Evolutionary conservation across 2,888 invertebrate species (phyloP), one percentile per base, ranked within the genome.

Genomic region (Tenodera sinensis): DNA sequence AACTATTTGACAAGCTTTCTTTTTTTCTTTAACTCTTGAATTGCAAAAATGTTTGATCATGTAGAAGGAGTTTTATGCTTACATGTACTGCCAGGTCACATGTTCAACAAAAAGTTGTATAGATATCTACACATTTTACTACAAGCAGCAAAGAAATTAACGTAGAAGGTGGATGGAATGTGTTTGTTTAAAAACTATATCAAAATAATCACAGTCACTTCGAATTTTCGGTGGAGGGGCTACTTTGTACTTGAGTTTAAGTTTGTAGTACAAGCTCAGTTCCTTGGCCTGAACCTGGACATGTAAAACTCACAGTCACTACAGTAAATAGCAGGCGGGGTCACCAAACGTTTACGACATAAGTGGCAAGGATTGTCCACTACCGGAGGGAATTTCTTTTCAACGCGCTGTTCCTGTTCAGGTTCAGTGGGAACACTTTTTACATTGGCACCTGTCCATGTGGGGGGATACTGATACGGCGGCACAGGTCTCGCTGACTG

Each of bases 251-350:
- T 71, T 71, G 20, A 71, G 20, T 71, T 71, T 71, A 20, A 71
- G 20, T 71, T 20, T 25, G 25, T 20, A 71, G 54, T 71, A 71
- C 25, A 71, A 71, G 54, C 8, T 87, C 87, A 95, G 92, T 95
- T 94, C 91, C 95, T 95, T 84, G 96, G 96, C 92, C 96, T 96
- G 93, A 97, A 97, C 92, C 97, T 95, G 90, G 97, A 97, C 96
- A 98, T 97, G 92, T 98, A 98, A 94, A 97, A 98, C 92, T 98
- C 97, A 93, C 98, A 98, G 93, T 98, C 98, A 87, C 96, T 95
- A 93, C 98, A 98, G 93, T 98, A 98, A 91, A 96, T 95, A 81
- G 96, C 96, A 25, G 97, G 97, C 27, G 96, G 95, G 87, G 95
- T 95, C 28, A 98, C 96, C 90, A 96, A 95, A 92, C 97, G 97